Evolutionary conservation across 2,797 vertebrate species (phyloP), one percentile per base, ranked within the genome.

Genomic region (Eremophila alpestris): DNA sequence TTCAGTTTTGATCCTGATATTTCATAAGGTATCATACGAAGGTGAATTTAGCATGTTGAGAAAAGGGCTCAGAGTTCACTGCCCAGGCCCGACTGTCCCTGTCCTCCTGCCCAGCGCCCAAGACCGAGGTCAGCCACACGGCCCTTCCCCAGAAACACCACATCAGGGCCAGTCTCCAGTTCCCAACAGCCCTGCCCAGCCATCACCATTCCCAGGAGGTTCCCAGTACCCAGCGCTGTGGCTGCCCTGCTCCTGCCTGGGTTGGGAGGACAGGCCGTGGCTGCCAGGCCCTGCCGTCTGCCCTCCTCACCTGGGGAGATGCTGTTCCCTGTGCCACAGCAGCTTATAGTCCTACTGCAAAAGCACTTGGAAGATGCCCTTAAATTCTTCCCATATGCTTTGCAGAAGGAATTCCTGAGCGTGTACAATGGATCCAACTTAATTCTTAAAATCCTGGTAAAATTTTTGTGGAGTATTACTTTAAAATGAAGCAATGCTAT

Each of bases 61-160:
- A 24, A 49, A 63, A 59, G 34, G 13, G 4, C 17, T 23, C 26
- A 0, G 1, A 48, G 36, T 32, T 43, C n/a, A 13, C 11, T 1
- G 0, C 19, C 13, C 24, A 54, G 79, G 32, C 40, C 23, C 32
- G 38, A 30, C 7, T 24, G 27, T 62, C 38, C 23, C 34, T 82
- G 49, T 45, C 18, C 4, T 5, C 12, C 18, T 26, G 32, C 32
- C 20, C 16, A 14, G 1, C 7, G 26, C 30, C 54, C 36, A 46
- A 21, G 52, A 12, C 6, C 12, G 54, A 8, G 5, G 30, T 34
- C 45, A 78, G 7, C 13, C 14, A 9, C 29, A 7, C 3, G 19
- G 29, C 8, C 7, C 26, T 74, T 34, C 17, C 43, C 15, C 52
- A 34, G 30, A 0, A 3, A 16, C 1, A 3, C 7, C 10, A 0